phyloP scores from a whole-genome alignment of 2,888 invertebrate species.

The Eupithecia tripunctaria region DNA sequence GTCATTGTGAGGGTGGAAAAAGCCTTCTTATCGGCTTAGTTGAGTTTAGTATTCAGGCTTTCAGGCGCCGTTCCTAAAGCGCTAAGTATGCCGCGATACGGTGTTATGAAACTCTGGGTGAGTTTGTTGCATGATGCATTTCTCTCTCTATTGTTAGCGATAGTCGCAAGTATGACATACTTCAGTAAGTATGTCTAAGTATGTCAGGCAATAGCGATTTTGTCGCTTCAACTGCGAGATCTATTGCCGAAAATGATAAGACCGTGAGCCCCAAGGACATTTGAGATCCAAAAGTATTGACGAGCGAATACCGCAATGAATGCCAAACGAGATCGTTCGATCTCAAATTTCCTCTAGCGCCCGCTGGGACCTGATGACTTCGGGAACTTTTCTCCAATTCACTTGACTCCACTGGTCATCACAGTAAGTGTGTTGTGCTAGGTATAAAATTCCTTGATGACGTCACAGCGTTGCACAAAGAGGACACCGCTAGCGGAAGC shows the following conservation, averaged over 20 bases:
- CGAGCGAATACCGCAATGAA: background rate
- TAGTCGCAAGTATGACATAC: slow-evolving; percentile 5
- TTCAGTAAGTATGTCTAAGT: background rate
- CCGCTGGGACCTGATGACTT: background rate
- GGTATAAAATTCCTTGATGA: background rate
- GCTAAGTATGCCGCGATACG: slow-evolving; percentile 13
- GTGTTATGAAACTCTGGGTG: slow-evolving; percentile 26
- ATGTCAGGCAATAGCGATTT: background rate
- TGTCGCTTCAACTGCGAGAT: background rate
- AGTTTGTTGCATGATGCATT: slow-evolving; percentile 28
- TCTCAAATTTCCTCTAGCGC: background rate
- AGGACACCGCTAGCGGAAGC: slow-evolving; percentile 66
- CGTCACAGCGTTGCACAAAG: slow-evolving; percentile 40
- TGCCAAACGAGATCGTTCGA: background rate
- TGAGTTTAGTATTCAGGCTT: slow-evolving; percentile 25
- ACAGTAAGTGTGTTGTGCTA: background rate
- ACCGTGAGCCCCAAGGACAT: background rate
- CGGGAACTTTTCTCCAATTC: background rate
- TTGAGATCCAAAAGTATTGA: background rate
- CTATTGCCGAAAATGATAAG: background rate
- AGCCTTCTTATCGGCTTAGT: slow-evolving; percentile 14
- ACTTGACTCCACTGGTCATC: background rate
- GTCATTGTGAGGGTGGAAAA: background rate
- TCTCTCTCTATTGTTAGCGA: slow-evolving; percentile 25
- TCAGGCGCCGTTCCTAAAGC: slow-evolving; percentile 15